phyloP scores from a whole-genome alignment of 1,140 invertebrate species.

The Aphelinus certus region DNA sequence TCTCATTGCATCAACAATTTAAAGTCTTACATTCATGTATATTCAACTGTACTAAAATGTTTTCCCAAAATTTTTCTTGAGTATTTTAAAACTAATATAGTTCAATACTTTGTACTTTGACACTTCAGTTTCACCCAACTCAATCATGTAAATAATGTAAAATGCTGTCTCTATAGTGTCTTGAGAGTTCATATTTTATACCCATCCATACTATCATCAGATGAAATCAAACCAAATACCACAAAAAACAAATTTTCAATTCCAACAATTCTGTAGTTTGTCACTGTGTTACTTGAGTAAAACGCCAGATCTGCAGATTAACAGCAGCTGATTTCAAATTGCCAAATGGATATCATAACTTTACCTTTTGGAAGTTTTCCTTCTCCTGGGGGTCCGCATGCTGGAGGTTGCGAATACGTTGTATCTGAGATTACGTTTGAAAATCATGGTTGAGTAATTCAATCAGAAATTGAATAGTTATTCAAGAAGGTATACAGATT shows the following conservation, averaged over 20 bases:
- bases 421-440: constrained; percentile 67
- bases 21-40: constrained; percentile 12
- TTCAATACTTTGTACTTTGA: not conserved
- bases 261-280: constrained; percentile 18
- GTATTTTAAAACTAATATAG: constrained; percentile 29
- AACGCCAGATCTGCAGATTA: not conserved
- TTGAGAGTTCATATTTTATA: constrained; percentile 13
- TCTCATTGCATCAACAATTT: constrained; percentile 15
- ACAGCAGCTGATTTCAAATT: constrained; percentile 21
- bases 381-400: constrained; percentile 72
- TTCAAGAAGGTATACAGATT: too few relatives aligned
- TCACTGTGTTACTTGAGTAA: constrained; percentile 4
- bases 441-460: constrained; percentile 59
- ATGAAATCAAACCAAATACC: constrained; percentile 22
- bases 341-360: constrained; percentile 54
- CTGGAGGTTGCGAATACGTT: constrained; percentile 66
- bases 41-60: not conserved
- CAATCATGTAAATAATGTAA: constrained; percentile 10
- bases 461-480: not conserved
- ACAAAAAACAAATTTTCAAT: constrained; percentile 1
- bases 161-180: constrained; percentile 22
- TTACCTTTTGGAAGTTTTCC: constrained; percentile 80
- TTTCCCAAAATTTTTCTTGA: constrained; percentile 10
- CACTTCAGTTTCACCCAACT: constrained; percentile 3
- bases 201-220: constrained; percentile 11